These are phyloP conservation scores for Tragelaphus scriptus DNA, from an alignment of 2,113 vertebrate species.

Conservation along the genomic window DNA sequence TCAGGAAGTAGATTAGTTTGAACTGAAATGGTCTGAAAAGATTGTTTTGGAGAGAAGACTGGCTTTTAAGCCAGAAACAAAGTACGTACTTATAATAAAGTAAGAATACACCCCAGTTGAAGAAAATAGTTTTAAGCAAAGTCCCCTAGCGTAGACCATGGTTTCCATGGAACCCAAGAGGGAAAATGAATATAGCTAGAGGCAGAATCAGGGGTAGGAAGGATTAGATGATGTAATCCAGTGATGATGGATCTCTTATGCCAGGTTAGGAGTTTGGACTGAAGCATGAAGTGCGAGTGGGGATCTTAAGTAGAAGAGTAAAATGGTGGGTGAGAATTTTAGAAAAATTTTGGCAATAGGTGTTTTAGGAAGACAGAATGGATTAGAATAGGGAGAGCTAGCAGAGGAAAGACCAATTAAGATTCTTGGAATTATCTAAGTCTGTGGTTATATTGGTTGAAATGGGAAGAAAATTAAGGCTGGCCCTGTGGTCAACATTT, in stretches of 20 bases:
- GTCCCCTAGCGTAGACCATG: neutral
- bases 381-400: neutral
- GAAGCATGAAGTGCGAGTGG: neutral
- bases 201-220: neutral
- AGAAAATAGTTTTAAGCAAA: neutral
- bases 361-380: slow-evolving; percentile 12
- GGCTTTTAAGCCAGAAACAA: slow-evolving; percentile 31
- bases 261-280: neutral
- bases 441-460: neutral
- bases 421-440: neutral
- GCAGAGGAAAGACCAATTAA: neutral
- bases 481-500: neutral
- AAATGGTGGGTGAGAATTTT: neutral
- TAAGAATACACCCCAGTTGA: neutral
- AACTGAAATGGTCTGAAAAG: slow-evolving; percentile 5
- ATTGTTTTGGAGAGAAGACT: slow-evolving; percentile 1
- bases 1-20: neutral
- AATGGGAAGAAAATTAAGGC: slow-evolving; percentile 23
- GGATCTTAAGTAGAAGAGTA: neutral
- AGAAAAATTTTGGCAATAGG: neutral
- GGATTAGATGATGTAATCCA: neutral
- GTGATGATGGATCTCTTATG: neutral
- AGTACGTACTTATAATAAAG: neutral
- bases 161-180: neutral
- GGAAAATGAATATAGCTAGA: neutral